These are phyloP conservation scores for Smutsia temminckii DNA, from an alignment of 2,797 vertebrate species.

Conservation along the genomic window DNA sequence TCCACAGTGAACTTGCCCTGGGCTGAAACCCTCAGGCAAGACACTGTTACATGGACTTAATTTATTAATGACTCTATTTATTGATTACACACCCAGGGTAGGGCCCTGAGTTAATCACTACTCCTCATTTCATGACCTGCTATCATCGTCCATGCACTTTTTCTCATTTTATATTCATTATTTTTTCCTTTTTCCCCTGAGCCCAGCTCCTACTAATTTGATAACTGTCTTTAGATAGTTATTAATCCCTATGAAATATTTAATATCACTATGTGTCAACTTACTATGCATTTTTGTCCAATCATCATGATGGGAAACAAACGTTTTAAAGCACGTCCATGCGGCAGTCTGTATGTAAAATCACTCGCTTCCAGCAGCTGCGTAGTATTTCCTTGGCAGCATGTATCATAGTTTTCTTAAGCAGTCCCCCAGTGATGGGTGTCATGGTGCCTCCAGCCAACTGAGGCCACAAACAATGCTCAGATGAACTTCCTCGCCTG, in stretches of 20 bases:
- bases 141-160: background rate
- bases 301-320: background rate
- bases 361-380: background rate
- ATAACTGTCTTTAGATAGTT: background rate
- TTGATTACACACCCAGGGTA: background rate
- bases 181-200: background rate
- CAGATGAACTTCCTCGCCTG: background rate
- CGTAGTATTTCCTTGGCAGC: background rate
- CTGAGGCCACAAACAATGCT: background rate
- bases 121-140: background rate
- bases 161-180: background rate
- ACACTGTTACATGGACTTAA: background rate
- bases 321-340: background rate
- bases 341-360: background rate
- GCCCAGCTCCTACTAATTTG: background rate
- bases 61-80: background rate
- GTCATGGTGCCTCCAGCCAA: background rate
- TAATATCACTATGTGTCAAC: background rate
- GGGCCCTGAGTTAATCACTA: background rate
- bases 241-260: background rate
- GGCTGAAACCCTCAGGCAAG: too few relatives aligned
- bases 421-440: background rate
- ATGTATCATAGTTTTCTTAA: background rate
- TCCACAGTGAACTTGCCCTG: too few relatives aligned
- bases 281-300: background rate